These are phyloP conservation scores for Helicoverpa assulta DNA, from an alignment of 2,888 invertebrate genomes.

Conservation along the genomic window DNA sequence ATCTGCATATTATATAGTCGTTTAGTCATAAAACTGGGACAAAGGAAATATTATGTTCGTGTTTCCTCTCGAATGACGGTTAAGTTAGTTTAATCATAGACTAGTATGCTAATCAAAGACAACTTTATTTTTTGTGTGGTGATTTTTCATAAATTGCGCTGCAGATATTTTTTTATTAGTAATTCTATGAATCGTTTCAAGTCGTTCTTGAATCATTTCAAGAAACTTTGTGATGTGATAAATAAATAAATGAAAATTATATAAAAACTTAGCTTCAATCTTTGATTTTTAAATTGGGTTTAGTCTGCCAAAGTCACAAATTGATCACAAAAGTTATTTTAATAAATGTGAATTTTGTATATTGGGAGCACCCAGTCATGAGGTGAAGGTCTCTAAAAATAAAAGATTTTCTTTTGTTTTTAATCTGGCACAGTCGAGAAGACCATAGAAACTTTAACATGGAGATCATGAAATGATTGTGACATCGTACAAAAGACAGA, in stretches of 20 bases:
- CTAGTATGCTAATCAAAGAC: conserved; percentile 10
- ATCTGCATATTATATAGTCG: conserved; percentile 52
- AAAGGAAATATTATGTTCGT: conserved; percentile 39
- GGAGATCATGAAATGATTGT: neutral
- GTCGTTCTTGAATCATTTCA: too few relatives aligned
- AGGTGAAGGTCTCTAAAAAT: too few relatives aligned
- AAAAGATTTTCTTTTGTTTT: too few relatives aligned
- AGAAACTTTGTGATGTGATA: too few relatives aligned
- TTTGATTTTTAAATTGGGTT: neutral
- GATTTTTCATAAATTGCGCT: neutral
- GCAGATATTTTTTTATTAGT: neutral
- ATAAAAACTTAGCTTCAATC: neutral
- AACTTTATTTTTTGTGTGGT: conserved; percentile 8
- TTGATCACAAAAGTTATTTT: too few relatives aligned
- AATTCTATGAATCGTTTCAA: too few relatives aligned
- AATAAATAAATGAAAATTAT: too few relatives aligned
- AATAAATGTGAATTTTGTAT: too few relatives aligned
- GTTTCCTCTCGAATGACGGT: conserved; percentile 26
- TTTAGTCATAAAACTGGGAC: conserved; percentile 50
- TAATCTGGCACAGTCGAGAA: too few relatives aligned
- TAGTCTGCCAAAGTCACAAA: too few relatives aligned
- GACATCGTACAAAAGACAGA: neutral
- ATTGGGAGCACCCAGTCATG: too few relatives aligned
- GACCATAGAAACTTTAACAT: neutral
- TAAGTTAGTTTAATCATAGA: conserved; percentile 33